Evolutionary conservation across 2,797 vertebrate species (phyloP).

Genomic region (Phylloscopus collybita): DNA sequence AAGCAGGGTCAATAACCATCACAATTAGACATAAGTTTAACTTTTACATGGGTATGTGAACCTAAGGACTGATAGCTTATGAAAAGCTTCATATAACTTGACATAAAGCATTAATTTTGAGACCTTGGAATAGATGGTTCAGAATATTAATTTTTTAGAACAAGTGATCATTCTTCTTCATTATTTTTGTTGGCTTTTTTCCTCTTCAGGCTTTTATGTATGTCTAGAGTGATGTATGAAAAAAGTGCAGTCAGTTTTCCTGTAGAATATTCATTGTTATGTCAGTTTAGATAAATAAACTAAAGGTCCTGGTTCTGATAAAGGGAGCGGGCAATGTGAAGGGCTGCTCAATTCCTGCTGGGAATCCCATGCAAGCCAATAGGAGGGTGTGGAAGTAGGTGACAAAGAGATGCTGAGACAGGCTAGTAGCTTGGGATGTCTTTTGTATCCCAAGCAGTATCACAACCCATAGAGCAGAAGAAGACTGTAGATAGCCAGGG

Average conservation of each 20-base stretch:
- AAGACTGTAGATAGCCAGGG: not conserved
- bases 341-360: not conserved
- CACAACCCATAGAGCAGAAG: not conserved
- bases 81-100: not conserved
- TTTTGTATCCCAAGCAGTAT: not conserved
- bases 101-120: not conserved
- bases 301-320: not conserved
- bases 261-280: not conserved
- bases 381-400: not conserved
- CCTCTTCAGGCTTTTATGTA: not conserved
- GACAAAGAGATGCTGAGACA: not conserved
- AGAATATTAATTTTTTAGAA: not conserved
- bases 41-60: not conserved
- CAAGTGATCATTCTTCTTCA: not conserved
- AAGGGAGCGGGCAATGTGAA: not conserved
- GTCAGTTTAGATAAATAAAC: not conserved
- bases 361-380: not conserved
- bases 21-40: not conserved
- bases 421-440: not conserved
- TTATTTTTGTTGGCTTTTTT: not conserved
- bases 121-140: not conserved
- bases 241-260: not conserved
- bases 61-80: not conserved
- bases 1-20: not conserved
- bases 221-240: not conserved